A percentile compares a stretch with the other conserved stretches of the same genome.
Evolutionary conservation across 2,113 vertebrate species (phyloP).

Genomic region (Thunnus maccoyii): DNA sequence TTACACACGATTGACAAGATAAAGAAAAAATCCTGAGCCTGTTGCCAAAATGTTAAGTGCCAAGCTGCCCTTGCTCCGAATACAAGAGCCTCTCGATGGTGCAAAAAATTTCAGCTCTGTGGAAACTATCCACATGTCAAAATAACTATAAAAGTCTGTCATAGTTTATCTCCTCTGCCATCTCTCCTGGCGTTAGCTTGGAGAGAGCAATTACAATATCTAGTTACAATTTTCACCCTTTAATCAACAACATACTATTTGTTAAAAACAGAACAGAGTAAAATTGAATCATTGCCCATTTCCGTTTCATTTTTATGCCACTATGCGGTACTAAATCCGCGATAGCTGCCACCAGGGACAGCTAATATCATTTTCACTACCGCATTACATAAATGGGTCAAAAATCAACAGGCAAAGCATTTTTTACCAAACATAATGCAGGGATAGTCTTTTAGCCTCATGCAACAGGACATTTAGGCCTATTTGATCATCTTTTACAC

Average conservation of each 20-base stretch:
- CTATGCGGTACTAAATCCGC: conserved; percentile 19
- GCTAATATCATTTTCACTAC: conserved; percentile 17
- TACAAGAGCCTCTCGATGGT: neutral
- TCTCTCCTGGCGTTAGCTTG: neutral
- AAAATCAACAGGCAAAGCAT: conserved; percentile 47
- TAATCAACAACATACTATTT: too few species aligned
- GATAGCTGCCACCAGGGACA: conserved; percentile 16
- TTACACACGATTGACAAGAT: neutral
- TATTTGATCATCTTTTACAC: conserved; percentile 1
- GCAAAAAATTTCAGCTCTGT: neutral
- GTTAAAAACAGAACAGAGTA: too few species aligned
- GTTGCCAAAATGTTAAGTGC: neutral
- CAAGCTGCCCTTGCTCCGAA: neutral
- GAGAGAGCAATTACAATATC: neutral
- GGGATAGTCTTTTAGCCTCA: neutral
- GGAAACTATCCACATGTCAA: neutral
- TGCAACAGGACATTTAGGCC: conserved; percentile 2
- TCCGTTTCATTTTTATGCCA: too few species aligned
- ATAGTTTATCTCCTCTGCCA: neutral
- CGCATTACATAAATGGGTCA: conserved; percentile 9
- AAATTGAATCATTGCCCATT: too few species aligned
- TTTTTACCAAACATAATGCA: conserved; percentile 11
- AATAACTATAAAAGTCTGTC: too few species aligned
- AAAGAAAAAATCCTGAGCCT: neutral
- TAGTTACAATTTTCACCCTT: neutral